Conservation (phyloP, 2,888 invertebrate species). For the Acronicta psi region DNA sequence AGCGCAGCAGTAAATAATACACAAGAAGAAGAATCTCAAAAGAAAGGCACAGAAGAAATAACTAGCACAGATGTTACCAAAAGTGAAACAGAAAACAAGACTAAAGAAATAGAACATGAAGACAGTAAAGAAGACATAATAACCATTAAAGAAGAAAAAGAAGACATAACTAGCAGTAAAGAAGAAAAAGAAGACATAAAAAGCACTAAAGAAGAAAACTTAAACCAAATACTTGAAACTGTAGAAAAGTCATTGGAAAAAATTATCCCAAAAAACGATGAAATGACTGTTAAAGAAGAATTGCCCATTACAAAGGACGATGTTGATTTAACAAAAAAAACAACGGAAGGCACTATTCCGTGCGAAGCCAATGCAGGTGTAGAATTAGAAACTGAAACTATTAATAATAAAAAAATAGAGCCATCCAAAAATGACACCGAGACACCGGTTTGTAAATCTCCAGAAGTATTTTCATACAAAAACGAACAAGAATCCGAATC, state of each 20-base stretch:
- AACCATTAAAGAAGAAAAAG: no score
- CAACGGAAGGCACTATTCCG: neutral
- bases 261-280: conserved; percentile 7
- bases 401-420: conserved; percentile 7
- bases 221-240: conserved; percentile 1
- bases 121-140: conserved; percentile 11
- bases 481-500: neutral
- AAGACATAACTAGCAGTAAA: conserved; percentile 26
- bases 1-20: conserved; percentile 8
- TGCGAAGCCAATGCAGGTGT: neutral
- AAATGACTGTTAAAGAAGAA: conserved; percentile 7
- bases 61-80: conserved; percentile 15
- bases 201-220: conserved; percentile 12
- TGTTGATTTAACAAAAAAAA: conserved; percentile 17
- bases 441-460: conserved; percentile 3
- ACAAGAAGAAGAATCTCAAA: conserved; percentile 28
- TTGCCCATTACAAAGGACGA: conserved; percentile 7
- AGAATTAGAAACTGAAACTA: neutral
- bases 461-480: conserved; percentile 1
- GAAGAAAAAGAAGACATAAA: conserved; percentile 29
- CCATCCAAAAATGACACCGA: conserved; percentile 3
- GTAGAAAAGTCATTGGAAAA: conserved; percentile 3
- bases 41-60: conserved; percentile 10
- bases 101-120: conserved; percentile 40
- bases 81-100: conserved; percentile 34